Evolutionary conservation across 1,140 invertebrate species (phyloP).

Genomic region (Drosophila melanica): DNA sequence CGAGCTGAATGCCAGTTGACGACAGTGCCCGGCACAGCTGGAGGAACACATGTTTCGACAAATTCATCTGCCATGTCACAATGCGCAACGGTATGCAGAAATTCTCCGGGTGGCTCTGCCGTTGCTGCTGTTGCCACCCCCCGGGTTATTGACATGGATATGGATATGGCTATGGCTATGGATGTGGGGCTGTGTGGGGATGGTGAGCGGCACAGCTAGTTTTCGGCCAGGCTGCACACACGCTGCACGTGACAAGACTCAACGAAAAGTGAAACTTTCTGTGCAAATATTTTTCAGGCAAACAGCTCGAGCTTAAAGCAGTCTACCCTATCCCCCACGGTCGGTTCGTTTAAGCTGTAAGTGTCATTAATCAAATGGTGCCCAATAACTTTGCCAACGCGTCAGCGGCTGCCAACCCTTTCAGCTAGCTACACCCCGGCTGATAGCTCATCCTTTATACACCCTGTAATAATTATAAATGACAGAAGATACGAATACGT

Average conservation of each 20-base stretch:
- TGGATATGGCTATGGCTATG: constrained; percentile 19
- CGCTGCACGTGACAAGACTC: constrained; percentile 75
- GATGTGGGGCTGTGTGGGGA: constrained; percentile 11
- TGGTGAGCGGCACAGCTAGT: neutral
- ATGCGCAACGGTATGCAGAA: constrained; percentile 81
- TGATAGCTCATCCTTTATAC: neutral
- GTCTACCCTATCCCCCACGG: neutral
- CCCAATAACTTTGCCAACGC: constrained; percentile 63
- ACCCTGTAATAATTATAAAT: no score
- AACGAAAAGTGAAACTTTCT: constrained; percentile 74
- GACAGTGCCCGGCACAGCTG: constrained; percentile 56
- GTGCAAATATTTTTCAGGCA: constrained; percentile 66
- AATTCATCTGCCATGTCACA: constrained; percentile 83
- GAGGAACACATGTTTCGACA: constrained; percentile 78
- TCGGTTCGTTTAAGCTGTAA: constrained; percentile 25
- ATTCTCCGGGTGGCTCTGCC: constrained; percentile 16
- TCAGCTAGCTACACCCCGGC: neutral
- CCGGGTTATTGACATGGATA: constrained; percentile 46
- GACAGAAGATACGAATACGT: no score
- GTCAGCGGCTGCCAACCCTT: constrained; percentile 53
- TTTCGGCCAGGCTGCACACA: constrained; percentile 50
- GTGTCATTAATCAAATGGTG: constrained; percentile 79
- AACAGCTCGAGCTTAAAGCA: constrained; percentile 45
- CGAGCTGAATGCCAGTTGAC: constrained; percentile 2
- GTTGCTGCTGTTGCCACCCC: constrained; percentile 8